A percentile compares a stretch with the other conserved stretches of the same genome.
These are phyloP conservation scores for Machimus atricapillus DNA, from an alignment of 2,888 invertebrate genomes.

Conservation along the genomic window DNA sequence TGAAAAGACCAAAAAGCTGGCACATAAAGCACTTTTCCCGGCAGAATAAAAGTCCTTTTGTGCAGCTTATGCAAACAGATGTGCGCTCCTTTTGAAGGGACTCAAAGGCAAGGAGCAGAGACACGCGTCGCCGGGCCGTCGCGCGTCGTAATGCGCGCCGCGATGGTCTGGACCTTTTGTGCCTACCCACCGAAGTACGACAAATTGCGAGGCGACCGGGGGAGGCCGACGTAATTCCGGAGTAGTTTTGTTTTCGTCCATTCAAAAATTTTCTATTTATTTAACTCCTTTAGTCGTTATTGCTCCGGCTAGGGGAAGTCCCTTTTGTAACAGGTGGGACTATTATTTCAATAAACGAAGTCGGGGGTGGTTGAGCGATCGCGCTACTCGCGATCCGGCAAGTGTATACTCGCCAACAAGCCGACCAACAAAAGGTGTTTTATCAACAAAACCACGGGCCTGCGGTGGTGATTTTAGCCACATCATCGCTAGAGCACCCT, in stretches of 20 bases:
- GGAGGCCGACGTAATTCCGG: not conserved
- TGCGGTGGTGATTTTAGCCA: not conserved
- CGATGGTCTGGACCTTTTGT: conserved; percentile 24
- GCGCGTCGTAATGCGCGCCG: not conserved
- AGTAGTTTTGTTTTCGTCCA: conserved; percentile 15
- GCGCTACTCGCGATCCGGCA: not conserved
- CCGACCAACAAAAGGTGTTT: not conserved
- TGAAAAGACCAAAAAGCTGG: conserved; percentile 37
- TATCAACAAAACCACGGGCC: conserved; percentile 18
- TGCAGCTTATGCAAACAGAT: conserved; percentile 42
- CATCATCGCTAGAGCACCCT: not conserved
- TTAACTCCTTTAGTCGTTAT: conserved; percentile 21
- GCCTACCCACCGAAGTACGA: conserved; percentile 23
- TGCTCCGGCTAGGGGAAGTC: not conserved
- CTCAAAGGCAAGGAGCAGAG: conserved; percentile 28
- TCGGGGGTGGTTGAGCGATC: not conserved
- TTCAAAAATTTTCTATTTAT: conserved; percentile 28
- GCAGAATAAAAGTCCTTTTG: conserved; percentile 19
- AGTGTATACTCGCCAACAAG: not conserved
- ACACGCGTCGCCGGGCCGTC: conserved; percentile 32
- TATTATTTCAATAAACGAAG: not conserved
- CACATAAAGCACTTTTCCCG: conserved; percentile 16
- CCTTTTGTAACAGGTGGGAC: conserved; percentile 21
- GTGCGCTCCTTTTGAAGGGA: conserved; percentile 43
- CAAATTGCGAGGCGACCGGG: conserved; percentile 11